These are phyloP conservation scores for Caranx melampygus DNA, from an alignment of 2,113 vertebrate species.

Conservation along the genomic window DNA sequence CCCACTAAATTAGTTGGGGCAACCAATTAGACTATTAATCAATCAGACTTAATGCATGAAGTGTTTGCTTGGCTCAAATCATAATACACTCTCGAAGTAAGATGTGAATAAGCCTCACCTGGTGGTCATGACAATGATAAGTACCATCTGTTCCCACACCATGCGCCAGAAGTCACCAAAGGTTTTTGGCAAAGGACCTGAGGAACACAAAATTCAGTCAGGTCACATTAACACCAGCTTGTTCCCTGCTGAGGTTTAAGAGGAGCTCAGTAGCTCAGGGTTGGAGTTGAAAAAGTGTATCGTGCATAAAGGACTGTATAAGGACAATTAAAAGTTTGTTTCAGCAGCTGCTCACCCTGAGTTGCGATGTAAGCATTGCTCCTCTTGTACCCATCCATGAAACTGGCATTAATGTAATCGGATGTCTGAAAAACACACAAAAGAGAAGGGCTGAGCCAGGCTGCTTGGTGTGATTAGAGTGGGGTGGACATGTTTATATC, in stretches of 20 bases:
- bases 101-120: slow-evolving; percentile 72
- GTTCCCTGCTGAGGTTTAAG: neutral
- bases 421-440: slow-evolving; percentile 79
- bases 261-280: neutral
- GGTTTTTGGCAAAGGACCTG: slow-evolving; percentile 87
- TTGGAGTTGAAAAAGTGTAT: neutral
- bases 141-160: slow-evolving; percentile 88
- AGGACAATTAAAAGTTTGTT: neutral
- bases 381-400: slow-evolving; percentile 87
- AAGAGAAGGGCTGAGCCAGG: slow-evolving; percentile 2
- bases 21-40: neutral
- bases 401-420: slow-evolving; percentile 88
- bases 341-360: slow-evolving; percentile 79
- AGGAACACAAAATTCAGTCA: slow-evolving; percentile 36
- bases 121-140: slow-evolving; percentile 88
- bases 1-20: no score
- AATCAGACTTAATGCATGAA: neutral
- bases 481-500: neutral
- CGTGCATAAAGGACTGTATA: neutral
- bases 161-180: slow-evolving; percentile 87
- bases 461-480: neutral
- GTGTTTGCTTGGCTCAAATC: neutral
- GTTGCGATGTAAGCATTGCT: slow-evolving; percentile 84
- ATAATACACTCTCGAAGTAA: neutral
- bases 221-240: neutral